Evolutionary conservation across 1,140 invertebrate species (phyloP).

Genomic region (Microplitis demolitor): DNA sequence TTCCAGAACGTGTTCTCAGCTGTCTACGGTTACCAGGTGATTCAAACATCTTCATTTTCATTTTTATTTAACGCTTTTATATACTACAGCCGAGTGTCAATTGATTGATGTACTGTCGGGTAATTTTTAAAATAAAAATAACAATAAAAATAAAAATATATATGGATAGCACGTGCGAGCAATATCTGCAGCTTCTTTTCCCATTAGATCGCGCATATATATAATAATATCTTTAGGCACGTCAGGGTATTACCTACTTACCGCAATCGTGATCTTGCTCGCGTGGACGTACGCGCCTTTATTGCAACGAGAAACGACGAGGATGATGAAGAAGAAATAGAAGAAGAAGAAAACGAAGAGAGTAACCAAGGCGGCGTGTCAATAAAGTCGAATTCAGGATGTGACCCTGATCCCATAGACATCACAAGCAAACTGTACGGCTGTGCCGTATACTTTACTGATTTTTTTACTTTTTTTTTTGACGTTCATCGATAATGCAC

Average conservation of each 20-base stretch:
- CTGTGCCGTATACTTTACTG: slow-evolving; percentile 7
- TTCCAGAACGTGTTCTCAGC: slow-evolving; percentile 53
- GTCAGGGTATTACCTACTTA: slow-evolving; percentile 23
- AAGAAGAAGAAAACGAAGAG: not conserved
- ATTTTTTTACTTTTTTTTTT: not conserved
- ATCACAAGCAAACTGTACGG: slow-evolving; percentile 17
- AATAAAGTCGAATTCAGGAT: slow-evolving; percentile 48
- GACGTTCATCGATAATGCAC: slow-evolving; percentile 4
- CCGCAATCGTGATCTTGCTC: slow-evolving; percentile 24
- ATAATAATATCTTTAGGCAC: too few relatives aligned
- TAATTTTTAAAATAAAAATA: not conserved
- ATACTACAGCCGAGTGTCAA: not conserved
- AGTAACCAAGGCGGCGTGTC: slow-evolving; percentile 23
- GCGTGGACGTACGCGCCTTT: slow-evolving; percentile 9
- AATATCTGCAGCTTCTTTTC: not conserved
- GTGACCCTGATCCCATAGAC: slow-evolving; percentile 49
- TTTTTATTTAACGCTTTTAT: not conserved
- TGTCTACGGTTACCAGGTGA: slow-evolving; percentile 57
- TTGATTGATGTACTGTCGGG: too few relatives aligned
- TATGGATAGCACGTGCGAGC: slow-evolving; percentile 7
- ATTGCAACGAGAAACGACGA: too few relatives aligned
- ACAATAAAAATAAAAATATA: not conserved
- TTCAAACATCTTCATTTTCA: slow-evolving; percentile 15
- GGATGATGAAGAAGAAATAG: not conserved
- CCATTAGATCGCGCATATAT: not conserved